phyloP scores from a whole-genome alignment of 2,797 vertebrate species.

The Trematomus bernacchii region DNA sequence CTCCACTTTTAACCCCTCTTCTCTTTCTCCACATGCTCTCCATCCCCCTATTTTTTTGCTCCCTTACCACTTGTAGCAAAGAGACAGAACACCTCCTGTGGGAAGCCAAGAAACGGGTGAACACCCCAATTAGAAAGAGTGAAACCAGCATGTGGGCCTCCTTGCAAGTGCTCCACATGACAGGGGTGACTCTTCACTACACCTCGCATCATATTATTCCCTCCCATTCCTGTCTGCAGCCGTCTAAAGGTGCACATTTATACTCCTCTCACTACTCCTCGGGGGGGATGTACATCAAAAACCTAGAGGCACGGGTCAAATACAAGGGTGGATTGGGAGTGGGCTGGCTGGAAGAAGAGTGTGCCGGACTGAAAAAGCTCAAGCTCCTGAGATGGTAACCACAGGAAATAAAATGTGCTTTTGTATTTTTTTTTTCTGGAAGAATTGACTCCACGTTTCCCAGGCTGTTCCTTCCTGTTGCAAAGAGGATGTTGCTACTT shows the following conservation, averaged over 20 bases:
- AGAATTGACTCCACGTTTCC: conserved; percentile 28
- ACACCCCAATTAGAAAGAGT: conserved; percentile 64
- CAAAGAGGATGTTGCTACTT: conserved; percentile 15
- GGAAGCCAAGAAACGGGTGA: conserved; percentile 39
- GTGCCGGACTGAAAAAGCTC: conserved; percentile 26
- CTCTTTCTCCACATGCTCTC: conserved; percentile 15
- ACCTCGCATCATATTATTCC: conserved; percentile 32
- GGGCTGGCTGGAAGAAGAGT: conserved; percentile 24
- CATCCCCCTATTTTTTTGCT: conserved; percentile 31
- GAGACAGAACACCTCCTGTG: conserved; percentile 41
- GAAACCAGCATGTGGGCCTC: conserved; percentile 61
- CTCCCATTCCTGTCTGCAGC: conserved; percentile 29
- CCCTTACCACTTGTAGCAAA: conserved; percentile 36
- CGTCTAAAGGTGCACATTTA: conserved; percentile 26
- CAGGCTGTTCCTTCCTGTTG: conserved; percentile 19
- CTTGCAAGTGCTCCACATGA: conserved; percentile 34
- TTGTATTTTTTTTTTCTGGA: neutral
- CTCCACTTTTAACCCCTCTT: conserved; percentile 41
- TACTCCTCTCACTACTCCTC: conserved; percentile 18
- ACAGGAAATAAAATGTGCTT: conserved; percentile 28
- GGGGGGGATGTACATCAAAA: conserved; percentile 29
- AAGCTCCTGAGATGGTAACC: conserved; percentile 29
- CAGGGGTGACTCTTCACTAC: conserved; percentile 54
- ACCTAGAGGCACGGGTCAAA: conserved; percentile 47
- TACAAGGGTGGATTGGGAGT: conserved; percentile 26